Conservation (phyloP, 2,113 vertebrate species). For the Psammodynastes pulverulentus region DNA sequence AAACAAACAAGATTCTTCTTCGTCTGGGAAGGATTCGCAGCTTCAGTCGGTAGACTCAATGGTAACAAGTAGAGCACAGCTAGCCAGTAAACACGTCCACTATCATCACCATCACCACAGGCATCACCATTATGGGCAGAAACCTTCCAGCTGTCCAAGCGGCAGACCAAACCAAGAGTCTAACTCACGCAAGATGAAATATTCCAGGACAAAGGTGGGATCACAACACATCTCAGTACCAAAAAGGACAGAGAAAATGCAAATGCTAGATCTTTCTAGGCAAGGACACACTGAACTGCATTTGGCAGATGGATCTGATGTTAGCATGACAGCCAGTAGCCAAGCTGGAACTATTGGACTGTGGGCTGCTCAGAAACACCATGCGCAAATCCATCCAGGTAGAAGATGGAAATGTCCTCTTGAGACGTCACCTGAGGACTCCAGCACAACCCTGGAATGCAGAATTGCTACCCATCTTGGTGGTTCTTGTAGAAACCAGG, state of each 20-base stretch:
- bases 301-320: conserved; percentile 30
- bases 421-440: conserved; percentile 73
- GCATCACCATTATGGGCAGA: conserved; percentile 89
- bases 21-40: conserved; percentile 58
- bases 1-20: conserved; percentile 47
- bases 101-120: conserved; percentile 81
- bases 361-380: conserved; percentile 53
- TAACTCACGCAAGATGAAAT: conserved; percentile 32
- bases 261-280: conserved; percentile 57
- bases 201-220: conserved; percentile 43
- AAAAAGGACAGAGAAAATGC: conserved; percentile 59
- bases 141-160: conserved; percentile 17
- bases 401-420: conserved; percentile 73
- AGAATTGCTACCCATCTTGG: conserved; percentile 70
- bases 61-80: conserved; percentile 63
- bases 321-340: conserved; percentile 23
- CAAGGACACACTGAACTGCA: not conserved
- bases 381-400: conserved; percentile 69
- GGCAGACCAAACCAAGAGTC: conserved; percentile 40
- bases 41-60: conserved; percentile 82
- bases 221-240: conserved; percentile 35
- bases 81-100: conserved; percentile 80
- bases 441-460: conserved; percentile 72
- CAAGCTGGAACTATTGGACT: conserved; percentile 29
- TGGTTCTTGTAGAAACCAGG: conserved; percentile 71